Percentiles rank a stretch among this genome's conserved stretches.
These are phyloP conservation scores for Graphium colonna DNA, from an alignment of 2,888 invertebrate genomes.

Conservation along the genomic window DNA sequence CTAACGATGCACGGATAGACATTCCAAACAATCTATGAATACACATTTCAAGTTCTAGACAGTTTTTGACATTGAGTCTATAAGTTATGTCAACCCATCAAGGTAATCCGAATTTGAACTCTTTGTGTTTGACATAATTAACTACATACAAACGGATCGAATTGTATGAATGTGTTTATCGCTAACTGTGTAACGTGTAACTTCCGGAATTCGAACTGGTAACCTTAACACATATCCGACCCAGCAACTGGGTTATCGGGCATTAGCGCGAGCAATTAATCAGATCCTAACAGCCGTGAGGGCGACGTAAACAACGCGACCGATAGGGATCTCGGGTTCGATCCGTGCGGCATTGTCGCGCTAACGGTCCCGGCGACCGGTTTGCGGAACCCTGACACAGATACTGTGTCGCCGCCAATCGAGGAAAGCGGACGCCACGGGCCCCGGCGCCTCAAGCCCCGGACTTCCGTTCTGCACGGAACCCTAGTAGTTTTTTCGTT, in stretches of 20 bases:
- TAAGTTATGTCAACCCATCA: too few relatives aligned
- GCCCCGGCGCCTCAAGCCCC: not conserved
- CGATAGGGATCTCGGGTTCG: conserved; percentile 20
- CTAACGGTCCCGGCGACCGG: conserved; percentile 24
- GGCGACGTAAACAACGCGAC: conserved; percentile 21
- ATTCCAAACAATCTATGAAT: too few relatives aligned
- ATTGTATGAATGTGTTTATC: too few relatives aligned
- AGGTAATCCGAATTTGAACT: too few relatives aligned
- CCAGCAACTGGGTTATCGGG: not conserved
- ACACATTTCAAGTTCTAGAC: too few relatives aligned
- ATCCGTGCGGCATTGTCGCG: conserved; percentile 17
- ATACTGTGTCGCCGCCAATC: conserved; percentile 29
- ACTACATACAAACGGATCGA: too few relatives aligned
- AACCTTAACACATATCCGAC: not conserved
- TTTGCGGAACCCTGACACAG: conserved; percentile 34
- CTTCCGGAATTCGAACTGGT: not conserved
- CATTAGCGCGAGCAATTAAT: not conserved
- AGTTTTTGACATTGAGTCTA: too few relatives aligned
- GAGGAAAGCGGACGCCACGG: conserved; percentile 35
- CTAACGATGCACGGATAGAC: too few relatives aligned
- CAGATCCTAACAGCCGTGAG: conserved; percentile 17
- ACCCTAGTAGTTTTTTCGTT: too few relatives aligned
- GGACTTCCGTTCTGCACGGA: not conserved
- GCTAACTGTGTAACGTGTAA: too few relatives aligned
- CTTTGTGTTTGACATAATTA: too few relatives aligned